phyloP scores from a whole-genome alignment of 2,888 invertebrate genomes.

The Agonopterix subpropinquella region DNA sequence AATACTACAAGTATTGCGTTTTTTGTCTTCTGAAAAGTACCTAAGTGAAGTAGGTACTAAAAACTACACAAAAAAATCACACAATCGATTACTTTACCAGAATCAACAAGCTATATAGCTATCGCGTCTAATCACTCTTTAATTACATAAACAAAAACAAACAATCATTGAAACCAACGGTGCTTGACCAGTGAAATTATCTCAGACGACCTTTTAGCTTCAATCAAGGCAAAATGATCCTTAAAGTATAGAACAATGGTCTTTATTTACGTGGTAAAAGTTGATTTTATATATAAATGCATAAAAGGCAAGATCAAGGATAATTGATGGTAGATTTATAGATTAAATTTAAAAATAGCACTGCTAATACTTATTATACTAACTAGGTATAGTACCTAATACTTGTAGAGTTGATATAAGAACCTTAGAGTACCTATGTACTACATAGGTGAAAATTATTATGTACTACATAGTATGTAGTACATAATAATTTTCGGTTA shows the following conservation, averaged over 20 bases:
- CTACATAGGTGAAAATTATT: too few species aligned
- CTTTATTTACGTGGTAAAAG: neutral
- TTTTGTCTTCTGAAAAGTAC: too few species aligned
- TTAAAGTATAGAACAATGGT: neutral
- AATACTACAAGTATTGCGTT: too few species aligned
- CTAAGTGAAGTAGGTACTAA: too few species aligned
- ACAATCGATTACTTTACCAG: neutral
- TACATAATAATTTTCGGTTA: too few species aligned
- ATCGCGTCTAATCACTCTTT: neutral
- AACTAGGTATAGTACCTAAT: too few species aligned
- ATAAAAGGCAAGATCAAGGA: conserved; percentile 35
- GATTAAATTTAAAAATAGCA: too few species aligned
- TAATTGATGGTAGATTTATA: conserved; percentile 6
- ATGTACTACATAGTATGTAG: too few species aligned
- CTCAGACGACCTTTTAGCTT: neutral
- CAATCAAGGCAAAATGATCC: neutral
- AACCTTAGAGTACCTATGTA: too few species aligned
- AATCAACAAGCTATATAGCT: neutral
- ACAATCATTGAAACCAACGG: conserved; percentile 9
- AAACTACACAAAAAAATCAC: neutral
- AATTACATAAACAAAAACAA: conserved; percentile 8
- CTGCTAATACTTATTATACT: too few species aligned
- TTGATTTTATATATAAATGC: neutral
- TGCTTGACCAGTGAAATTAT: conserved; percentile 23
- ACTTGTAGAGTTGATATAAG: too few species aligned